Evolutionary conservation across 2,113 vertebrate species (phyloP).

Genomic region (Hymenochirus boettgeri): DNA sequence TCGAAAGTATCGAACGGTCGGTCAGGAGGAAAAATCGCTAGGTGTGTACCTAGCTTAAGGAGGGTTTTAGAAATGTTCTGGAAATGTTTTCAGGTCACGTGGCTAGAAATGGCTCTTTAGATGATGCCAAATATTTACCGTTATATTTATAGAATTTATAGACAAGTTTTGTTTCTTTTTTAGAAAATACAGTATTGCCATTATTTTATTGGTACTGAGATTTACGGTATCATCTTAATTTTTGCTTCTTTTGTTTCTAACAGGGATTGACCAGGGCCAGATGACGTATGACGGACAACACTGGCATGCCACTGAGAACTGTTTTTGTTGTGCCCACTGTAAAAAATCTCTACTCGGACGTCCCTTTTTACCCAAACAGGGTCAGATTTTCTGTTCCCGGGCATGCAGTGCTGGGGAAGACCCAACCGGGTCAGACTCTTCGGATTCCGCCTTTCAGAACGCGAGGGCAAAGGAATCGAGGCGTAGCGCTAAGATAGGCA

Average conservation of each 20-base stretch:
- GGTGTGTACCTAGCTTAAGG: too few relatives aligned
- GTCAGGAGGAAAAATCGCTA: too few relatives aligned
- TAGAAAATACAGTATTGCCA: too few relatives aligned
- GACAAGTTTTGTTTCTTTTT: too few relatives aligned
- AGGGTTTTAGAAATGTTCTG: too few relatives aligned
- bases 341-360: slow-evolving; percentile 92
- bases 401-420: slow-evolving; percentile 89
- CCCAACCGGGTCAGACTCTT: slow-evolving; percentile 87
- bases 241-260: slow-evolving; percentile 1
- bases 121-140: too few relatives aligned
- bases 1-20: too few relatives aligned
- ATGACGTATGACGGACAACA: slow-evolving; percentile 98
- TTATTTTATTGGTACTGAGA: too few relatives aligned
- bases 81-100: too few relatives aligned
- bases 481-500: slow-evolving; percentile 84
- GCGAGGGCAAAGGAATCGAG: slow-evolving; percentile 87
- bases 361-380: slow-evolving; percentile 94
- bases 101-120: too few relatives aligned
- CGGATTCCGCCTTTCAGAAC: slow-evolving; percentile 92
- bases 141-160: too few relatives aligned
- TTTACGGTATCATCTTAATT: too few relatives aligned
- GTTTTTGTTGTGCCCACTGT: slow-evolving; percentile 94
- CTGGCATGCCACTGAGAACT: slow-evolving; percentile 94
- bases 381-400: slow-evolving; percentile 96
- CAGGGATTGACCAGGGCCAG: slow-evolving; percentile 97